A percentile compares a stretch with the other conserved stretches of the same genome.
These are phyloP conservation scores for Muscicapa striata DNA, from an alignment of 2,797 vertebrate genomes.

Conservation along the genomic window DNA sequence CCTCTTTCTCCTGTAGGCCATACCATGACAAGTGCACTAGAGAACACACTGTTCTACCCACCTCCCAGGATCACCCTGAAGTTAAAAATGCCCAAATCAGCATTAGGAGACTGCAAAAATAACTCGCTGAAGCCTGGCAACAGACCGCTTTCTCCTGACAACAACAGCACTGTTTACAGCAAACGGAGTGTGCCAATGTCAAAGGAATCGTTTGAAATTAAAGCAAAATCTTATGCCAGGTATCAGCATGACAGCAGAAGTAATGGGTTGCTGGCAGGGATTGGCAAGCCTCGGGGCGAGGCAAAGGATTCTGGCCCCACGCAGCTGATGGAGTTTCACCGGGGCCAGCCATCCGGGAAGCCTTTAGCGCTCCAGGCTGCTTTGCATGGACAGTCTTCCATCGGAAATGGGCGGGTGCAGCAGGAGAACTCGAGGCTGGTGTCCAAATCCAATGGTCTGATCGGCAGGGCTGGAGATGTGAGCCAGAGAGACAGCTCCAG, in stretches of 20 bases:
- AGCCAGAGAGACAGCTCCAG: slow-evolving; percentile 86
- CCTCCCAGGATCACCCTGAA: slow-evolving; percentile 95
- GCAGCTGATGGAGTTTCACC: slow-evolving; percentile 67
- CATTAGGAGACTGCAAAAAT: slow-evolving; percentile 82
- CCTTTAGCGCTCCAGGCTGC: slow-evolving; percentile 85
- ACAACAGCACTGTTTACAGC: slow-evolving; percentile 76
- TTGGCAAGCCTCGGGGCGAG: slow-evolving; percentile 68
- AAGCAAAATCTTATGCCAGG: slow-evolving; percentile 81
- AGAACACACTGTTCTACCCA: slow-evolving; percentile 87
- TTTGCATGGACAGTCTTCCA: slow-evolving; percentile 87
- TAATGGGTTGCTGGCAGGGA: slow-evolving; percentile 80
- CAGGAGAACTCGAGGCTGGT: slow-evolving; percentile 69
- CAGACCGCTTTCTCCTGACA: slow-evolving; percentile 83
- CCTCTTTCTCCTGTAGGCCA: slow-evolving; percentile 77
- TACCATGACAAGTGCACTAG: slow-evolving; percentile 85
- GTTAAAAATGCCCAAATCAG: slow-evolving; percentile 93
- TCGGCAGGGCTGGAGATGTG: slow-evolving; percentile 74
- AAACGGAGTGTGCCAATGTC: slow-evolving; percentile 57
- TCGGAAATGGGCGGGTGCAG: slow-evolving; percentile 84
- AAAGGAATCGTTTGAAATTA: slow-evolving; percentile 77
- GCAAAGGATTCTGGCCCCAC: slow-evolving; percentile 53
- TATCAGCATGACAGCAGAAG: slow-evolving; percentile 81
- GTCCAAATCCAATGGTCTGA: slow-evolving; percentile 83
- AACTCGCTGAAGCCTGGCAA: slow-evolving; percentile 83
- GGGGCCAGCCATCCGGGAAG: slow-evolving; percentile 83